Conservation (phyloP, 1,140 invertebrate genomes). For the Carcinoscorpius rotundicauda region DNA sequence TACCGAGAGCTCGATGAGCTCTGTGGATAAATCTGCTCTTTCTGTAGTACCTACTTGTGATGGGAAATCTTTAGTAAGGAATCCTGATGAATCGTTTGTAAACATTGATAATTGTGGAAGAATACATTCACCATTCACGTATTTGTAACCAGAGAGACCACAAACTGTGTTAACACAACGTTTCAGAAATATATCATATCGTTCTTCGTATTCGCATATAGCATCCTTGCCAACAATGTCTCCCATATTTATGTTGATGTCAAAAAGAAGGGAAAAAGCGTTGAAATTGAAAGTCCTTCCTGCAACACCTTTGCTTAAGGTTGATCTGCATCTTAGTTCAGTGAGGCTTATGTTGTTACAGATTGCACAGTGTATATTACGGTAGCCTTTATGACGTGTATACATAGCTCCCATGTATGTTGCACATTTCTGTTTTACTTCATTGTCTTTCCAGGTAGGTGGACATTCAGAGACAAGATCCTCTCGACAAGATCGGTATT, state of each 20-base stretch:
- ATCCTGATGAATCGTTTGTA: no score
- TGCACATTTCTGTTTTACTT: constrained; percentile 7
- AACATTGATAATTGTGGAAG: no score
- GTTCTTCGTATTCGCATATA: constrained; percentile 26
- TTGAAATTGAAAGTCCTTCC: constrained; percentile 32
- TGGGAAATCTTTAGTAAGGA: no score
- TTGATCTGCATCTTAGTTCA: constrained; percentile 28
- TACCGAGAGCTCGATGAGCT: no score
- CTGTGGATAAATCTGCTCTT: no score
- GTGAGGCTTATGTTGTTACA: constrained; percentile 39
- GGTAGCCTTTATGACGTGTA: constrained; percentile 26
- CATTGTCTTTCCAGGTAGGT: constrained; percentile 6
- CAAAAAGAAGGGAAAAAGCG: constrained; percentile 42
- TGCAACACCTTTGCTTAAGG: constrained; percentile 14
- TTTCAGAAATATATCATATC: no score
- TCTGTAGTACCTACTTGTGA: no score
- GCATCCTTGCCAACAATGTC: constrained; percentile 31
- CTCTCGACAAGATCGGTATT: not conserved
- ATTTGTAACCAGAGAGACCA: no score
- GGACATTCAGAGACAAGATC: constrained; percentile 6
- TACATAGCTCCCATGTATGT: constrained; percentile 10
- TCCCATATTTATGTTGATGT: constrained; percentile 29
- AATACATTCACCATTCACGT: no score
- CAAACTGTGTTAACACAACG: no score
- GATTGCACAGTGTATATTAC: constrained; percentile 44